Percentiles rank a stretch among this genome's conserved stretches.
phyloP scores from a whole-genome alignment of 92 coral and sea anemone species.

The Pocillopora grandis region DNA sequence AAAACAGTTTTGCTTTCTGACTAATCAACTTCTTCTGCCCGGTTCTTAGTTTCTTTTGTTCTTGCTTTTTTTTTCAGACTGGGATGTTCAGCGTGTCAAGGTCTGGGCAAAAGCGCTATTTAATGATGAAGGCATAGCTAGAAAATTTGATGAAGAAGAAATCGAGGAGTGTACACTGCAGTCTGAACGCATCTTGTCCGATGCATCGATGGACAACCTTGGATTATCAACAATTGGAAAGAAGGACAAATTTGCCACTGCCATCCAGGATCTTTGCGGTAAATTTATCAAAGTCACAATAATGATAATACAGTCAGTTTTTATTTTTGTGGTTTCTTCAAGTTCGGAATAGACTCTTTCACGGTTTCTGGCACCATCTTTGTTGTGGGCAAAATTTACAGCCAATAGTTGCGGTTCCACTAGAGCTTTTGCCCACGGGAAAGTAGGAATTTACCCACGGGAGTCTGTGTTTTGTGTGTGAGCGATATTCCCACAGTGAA shows the following conservation, averaged over 20 bases:
- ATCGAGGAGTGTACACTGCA: constrained; percentile 31
- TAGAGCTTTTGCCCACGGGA: constrained; percentile 22
- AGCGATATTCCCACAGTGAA: neutral
- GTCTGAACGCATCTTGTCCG: constrained; percentile 26
- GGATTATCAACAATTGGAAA: constrained; percentile 42
- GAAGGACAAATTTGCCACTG: constrained; percentile 28
- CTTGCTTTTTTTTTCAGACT: constrained; percentile 22
- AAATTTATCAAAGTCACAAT: neutral
- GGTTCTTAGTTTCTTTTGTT: neutral
- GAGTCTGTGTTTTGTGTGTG: neutral
- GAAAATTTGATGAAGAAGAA: constrained; percentile 37
- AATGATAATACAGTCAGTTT: too few species aligned
- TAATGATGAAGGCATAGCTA: constrained; percentile 26
- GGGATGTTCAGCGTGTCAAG: constrained; percentile 36
- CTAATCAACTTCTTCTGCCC: neutral
- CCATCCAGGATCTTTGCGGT: constrained; percentile 18
- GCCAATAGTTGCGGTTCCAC: constrained; percentile 5
- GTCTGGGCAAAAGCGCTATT: constrained; percentile 26
- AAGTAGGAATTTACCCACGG: constrained; percentile 21
- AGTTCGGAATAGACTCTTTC: neutral
- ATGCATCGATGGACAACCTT: constrained; percentile 27
- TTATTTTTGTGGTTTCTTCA: neutral
- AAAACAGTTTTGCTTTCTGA: constrained; percentile 1
- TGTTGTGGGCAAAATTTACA: too few species aligned
- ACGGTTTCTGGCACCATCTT: too few species aligned